These are phyloP conservation scores for Xylota segnis DNA, from an alignment of 2,888 invertebrate species.

Conservation along the genomic window DNA sequence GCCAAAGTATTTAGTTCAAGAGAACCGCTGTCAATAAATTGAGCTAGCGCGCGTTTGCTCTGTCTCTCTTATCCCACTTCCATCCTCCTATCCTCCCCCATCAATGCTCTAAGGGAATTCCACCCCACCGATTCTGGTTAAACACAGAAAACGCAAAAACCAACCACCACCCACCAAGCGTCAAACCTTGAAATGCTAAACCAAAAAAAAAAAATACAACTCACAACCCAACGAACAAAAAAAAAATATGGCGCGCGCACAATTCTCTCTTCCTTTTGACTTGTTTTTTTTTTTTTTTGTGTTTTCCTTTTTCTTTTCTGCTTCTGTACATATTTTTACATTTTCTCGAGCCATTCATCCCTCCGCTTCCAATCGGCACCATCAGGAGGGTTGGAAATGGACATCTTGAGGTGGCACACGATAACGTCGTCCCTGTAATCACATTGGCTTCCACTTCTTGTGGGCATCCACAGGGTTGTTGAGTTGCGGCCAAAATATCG, in stretches of 20 bases:
- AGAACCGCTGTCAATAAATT: conserved; percentile 71
- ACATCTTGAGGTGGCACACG: conserved; percentile 75
- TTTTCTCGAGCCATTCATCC: conserved; percentile 38
- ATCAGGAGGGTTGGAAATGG: conserved; percentile 64
- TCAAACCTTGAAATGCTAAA: conserved; percentile 68
- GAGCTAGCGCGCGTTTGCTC: conserved; percentile 56
- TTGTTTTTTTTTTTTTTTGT: conserved; percentile 18
- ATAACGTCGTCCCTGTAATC: conserved; percentile 76
- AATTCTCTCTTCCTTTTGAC: conserved; percentile 55
- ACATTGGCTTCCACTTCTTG: conserved; percentile 79
- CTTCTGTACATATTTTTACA: conserved; percentile 1
- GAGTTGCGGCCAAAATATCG: conserved; percentile 78
- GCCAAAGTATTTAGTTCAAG: conserved; percentile 69
- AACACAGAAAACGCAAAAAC: conserved; percentile 77
- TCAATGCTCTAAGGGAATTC: conserved; percentile 69
- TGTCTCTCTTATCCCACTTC: conserved; percentile 62
- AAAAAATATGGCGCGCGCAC: conserved; percentile 74
- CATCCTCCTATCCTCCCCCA: too few relatives aligned
- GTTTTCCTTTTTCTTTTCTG: conserved; percentile 25
- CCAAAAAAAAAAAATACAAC: conserved; percentile 44
- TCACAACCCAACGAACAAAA: conserved; percentile 19
- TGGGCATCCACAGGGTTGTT: conserved; percentile 82
- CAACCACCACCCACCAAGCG: conserved; percentile 67
- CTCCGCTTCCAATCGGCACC: conserved; percentile 49
- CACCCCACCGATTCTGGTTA: conserved; percentile 71